These are phyloP conservation scores for Trichomalopsis sarcophagae DNA, from an alignment of 1,140 invertebrate species.

Conservation along the genomic window DNA sequence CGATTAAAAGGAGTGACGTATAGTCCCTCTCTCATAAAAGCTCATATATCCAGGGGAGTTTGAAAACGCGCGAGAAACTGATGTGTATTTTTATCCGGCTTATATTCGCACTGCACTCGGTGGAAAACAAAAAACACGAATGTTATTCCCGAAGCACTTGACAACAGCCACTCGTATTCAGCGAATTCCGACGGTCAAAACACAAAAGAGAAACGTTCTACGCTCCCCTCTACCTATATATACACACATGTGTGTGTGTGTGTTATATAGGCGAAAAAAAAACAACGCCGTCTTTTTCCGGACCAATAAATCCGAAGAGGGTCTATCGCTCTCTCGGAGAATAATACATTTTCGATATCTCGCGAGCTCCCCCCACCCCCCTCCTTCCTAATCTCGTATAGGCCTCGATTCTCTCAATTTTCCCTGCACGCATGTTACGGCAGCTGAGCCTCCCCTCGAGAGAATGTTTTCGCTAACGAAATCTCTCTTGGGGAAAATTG, in stretches of 20 bases:
- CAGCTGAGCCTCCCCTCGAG: not conserved
- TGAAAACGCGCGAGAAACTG: too few species aligned
- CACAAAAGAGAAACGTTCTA: not conserved
- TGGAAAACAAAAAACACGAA: not conserved
- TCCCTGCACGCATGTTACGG: not conserved
- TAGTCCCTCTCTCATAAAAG: too few species aligned
- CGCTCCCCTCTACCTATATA: not conserved
- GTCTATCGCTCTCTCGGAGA: not conserved
- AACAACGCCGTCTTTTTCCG: slow-evolving; percentile 6
- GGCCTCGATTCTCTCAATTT: slow-evolving; percentile 9
- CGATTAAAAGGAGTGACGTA: too few species aligned
- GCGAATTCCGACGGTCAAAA: not conserved
- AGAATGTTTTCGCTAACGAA: not conserved
- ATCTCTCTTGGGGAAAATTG: not conserved
- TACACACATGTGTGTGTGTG: too few species aligned
- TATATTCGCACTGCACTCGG: too few species aligned
- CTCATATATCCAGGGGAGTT: too few species aligned
- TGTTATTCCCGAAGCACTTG: not conserved
- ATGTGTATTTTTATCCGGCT: too few species aligned
- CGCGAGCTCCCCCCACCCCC: not conserved
- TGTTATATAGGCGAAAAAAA: slow-evolving; percentile 14
- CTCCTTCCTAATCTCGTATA: not conserved
- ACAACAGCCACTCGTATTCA: not conserved
- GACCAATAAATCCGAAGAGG: slow-evolving; percentile 33
- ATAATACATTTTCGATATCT: slow-evolving; percentile 46